Evolutionary conservation across 2,888 invertebrate genomes (phyloP), one percentile per base, ranked within the genome.

Genomic region (Apotomis capreana): DNA sequence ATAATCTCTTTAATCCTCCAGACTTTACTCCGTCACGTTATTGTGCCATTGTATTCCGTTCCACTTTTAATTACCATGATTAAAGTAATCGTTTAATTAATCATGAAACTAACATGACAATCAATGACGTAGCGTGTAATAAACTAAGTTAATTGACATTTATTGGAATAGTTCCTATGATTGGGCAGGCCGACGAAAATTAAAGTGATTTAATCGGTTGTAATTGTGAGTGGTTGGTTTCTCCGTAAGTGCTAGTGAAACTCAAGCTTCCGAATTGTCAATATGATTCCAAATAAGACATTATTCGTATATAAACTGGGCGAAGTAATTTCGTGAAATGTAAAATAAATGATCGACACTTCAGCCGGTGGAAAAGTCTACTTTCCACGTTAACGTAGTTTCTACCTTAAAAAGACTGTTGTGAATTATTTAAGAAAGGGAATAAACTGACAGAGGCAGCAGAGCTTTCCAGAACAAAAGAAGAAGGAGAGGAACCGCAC

Each of bases 51-150:
- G 61, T 68, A 62, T 57, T 63, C 54, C 59, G 64, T 51, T 37
- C 51, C 67, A 51, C 49, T 61, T 51, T 26, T 67, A 68, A 71
- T 68, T 61, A 60, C 67, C 67, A 57, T 51, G 49, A 62, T 68
- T 71, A 71, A 71, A 55, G 55, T 57, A 68, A 68, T 52, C 57
- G 36, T 71, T 71, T 67, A 51, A 67, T 67, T 61, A 57, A 61
- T 65, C 61, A 57, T 52, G 61, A 71, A 68, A 36, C 40, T 67
- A 54, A 61, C 57, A 55, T 26, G 57, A 62, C 62, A 57, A 62
- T 61, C 62, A 57, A 62, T 61, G 40, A 40, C 55, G 26, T n/a
- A 59, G 52, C 26, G 65, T 64, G 46, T 65, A 65, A 13, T 70
- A 61, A 57, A 37, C 15, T 61, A 13, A 40, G 40, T 46, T 13